Evolutionary conservation across 2,797 vertebrate species (phyloP), one percentile per base, ranked within the genome.

Genomic region (Emydoidea blandingii): DNA sequence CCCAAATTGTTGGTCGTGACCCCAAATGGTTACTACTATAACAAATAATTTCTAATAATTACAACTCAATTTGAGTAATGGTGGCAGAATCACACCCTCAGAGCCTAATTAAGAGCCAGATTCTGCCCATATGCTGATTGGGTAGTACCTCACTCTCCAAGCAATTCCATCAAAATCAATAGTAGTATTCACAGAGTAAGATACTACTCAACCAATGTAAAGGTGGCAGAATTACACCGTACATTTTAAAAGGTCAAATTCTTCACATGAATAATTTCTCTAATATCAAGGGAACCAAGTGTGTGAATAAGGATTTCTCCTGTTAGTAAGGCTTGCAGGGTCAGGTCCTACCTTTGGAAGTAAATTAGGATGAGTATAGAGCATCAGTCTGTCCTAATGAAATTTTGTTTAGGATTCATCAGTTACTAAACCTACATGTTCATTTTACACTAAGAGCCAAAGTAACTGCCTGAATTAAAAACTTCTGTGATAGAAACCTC

Each of bases 11-110:
- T 41, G 23, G 72, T 76, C 25, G 1, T 29, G 65, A 31, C n/a
- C n/a, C n/a, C 65, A 68, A 68, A 68, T 68, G 65, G 19, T 37
- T 21, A 68, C n/a, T 37, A n/a, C 34, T 65, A 18, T 68, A 68
- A 93, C 54, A 97, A 97, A 95, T 95, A 95, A 97, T 94, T 94
- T 92, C 93, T 96, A 95, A 96, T 96, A 97, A 97, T 96, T 68
- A 68, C 65, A 97, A 91, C 65, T 92, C 92, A 92, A 84, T 59
- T 5, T 89, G 82, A 92, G 82, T 59, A 91, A 96, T 91, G 96
- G 47, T 96, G 95, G 95, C 53, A 93, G 34, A 76, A 88, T 74
- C 74, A 83, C 41, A 91, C 79, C 93, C n/a, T 96, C 97, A 86
- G 83, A 88, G 54, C 31, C 47, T 87, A 95, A 93, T 94, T 95